A percentile compares a stretch with the other conserved stretches of the same genome.
These are phyloP conservation scores for Andrena flavipes DNA, from an alignment of 2,888 invertebrate species.

Conservation along the genomic window DNA sequence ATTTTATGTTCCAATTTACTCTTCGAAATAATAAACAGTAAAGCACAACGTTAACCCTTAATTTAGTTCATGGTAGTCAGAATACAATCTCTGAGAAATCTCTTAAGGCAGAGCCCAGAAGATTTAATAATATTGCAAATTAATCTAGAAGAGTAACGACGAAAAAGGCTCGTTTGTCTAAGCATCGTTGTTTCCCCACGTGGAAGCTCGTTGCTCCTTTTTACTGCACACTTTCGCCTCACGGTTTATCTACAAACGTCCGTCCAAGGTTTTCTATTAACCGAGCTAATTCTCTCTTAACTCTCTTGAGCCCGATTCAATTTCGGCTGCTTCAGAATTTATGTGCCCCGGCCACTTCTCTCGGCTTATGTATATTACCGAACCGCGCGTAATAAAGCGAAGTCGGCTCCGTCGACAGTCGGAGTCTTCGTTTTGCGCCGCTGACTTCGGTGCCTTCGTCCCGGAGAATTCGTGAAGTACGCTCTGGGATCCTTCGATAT, in stretches of 20 bases:
- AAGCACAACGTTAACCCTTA: too few relatives aligned
- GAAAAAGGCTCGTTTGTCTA: not conserved
- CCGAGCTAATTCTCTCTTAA: slow-evolving; percentile 15
- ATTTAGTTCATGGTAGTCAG: too few relatives aligned
- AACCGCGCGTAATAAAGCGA: slow-evolving; percentile 21
- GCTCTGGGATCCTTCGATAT: slow-evolving; percentile 11
- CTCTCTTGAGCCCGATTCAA: slow-evolving; percentile 20
- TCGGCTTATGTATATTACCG: slow-evolving; percentile 10
- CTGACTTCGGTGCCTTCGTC: not conserved
- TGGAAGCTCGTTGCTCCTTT: not conserved
- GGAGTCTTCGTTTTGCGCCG: not conserved
- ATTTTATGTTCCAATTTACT: too few relatives aligned
- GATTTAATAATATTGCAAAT: not conserved
- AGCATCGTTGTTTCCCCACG: not conserved
- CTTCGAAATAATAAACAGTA: too few relatives aligned
- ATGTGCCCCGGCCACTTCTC: slow-evolving; percentile 3
- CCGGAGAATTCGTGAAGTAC: slow-evolving; percentile 9
- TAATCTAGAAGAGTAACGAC: not conserved
- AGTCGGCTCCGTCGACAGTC: not conserved
- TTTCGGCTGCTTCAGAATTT: slow-evolving; percentile 33
- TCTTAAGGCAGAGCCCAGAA: too few relatives aligned
- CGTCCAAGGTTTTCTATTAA: slow-evolving; percentile 23
- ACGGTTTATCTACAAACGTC: not conserved
- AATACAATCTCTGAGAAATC: too few relatives aligned
- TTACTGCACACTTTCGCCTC: not conserved